Evolutionary conservation across 2,113 vertebrate species (phyloP).

Genomic region (Camelus dromedarius): DNA sequence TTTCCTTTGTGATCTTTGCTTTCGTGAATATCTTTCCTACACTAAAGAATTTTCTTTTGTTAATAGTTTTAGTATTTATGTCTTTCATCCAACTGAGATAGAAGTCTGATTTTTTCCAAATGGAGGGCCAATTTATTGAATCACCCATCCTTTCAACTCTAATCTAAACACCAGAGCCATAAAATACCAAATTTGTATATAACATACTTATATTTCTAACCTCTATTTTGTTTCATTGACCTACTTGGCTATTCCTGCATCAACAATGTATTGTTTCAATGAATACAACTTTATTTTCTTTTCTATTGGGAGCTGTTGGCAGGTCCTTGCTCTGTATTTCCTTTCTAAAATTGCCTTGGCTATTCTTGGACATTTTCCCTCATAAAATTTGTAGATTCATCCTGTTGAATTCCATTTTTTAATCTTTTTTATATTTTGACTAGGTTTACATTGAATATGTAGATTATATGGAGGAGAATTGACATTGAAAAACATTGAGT

Average conservation of each 20-base stretch:
- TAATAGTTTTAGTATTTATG: not conserved
- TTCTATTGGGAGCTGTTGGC: not conserved
- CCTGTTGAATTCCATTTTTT: not conserved
- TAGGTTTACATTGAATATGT: not conserved
- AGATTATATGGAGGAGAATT: not conserved
- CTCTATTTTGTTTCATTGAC: not conserved
- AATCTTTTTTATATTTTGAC: not conserved
- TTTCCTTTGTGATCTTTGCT: not conserved
- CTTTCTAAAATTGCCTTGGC: not conserved
- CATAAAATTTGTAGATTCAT: slow-evolving; percentile 15
- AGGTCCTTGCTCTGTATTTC: not conserved
- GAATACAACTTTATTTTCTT: slow-evolving; percentile 4
- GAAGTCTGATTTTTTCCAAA: not conserved
- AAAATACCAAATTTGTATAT: not conserved
- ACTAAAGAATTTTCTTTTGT: not conserved
- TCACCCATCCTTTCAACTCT: not conserved
- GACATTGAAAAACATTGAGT: not conserved
- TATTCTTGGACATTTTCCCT: not conserved
- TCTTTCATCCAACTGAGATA: not conserved
- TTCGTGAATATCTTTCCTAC: not conserved
- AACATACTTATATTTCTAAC: not conserved
- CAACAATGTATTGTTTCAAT: not conserved
- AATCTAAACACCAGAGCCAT: not conserved
- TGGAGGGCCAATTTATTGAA: not conserved
- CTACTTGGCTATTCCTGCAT: not conserved